phyloP scores from a whole-genome alignment of 2,797 vertebrate species.

The Chiroxiphia lanceolata region DNA sequence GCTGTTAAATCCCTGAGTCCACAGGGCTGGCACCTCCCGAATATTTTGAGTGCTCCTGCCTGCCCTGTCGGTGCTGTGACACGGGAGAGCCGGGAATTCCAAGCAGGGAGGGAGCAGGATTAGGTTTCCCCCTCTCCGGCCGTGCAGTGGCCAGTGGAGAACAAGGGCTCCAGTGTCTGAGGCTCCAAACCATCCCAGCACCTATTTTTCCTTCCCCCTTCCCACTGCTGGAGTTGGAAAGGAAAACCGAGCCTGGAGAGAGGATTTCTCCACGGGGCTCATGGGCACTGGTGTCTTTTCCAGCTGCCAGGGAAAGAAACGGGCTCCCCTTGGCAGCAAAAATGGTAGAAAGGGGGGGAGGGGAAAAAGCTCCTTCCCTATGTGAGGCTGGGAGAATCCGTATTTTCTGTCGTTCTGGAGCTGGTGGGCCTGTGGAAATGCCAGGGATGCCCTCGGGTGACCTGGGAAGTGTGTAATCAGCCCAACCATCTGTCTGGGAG shows the following conservation, averaged over 20 bases:
- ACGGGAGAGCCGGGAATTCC: not conserved
- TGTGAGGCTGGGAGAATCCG: not conserved
- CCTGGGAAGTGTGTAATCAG: not conserved
- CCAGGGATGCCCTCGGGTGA: not conserved
- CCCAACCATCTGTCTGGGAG: not conserved
- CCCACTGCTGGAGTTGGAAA: not conserved
- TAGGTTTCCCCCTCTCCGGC: not conserved
- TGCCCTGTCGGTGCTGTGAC: not conserved
- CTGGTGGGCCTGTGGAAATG: not conserved
- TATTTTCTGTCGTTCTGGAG: accelerated
- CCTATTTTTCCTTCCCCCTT: not conserved
- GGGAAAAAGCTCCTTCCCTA: accelerated
- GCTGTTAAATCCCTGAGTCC: not conserved
- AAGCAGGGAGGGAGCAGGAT: not conserved
- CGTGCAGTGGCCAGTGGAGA: accelerated
- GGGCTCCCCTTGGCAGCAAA: not conserved
- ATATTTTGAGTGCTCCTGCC: not conserved
- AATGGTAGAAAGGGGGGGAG: accelerated
- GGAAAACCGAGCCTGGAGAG: not conserved
- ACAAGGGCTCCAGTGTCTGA: not conserved
- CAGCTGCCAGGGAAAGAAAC: not conserved
- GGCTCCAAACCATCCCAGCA: not conserved
- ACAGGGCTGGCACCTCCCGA: not conserved
- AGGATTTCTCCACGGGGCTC: accelerated
- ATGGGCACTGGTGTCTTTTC: accelerated